Conservation (phyloP, 2,113 vertebrate species). For the Hemichromis elongatus region DNA sequence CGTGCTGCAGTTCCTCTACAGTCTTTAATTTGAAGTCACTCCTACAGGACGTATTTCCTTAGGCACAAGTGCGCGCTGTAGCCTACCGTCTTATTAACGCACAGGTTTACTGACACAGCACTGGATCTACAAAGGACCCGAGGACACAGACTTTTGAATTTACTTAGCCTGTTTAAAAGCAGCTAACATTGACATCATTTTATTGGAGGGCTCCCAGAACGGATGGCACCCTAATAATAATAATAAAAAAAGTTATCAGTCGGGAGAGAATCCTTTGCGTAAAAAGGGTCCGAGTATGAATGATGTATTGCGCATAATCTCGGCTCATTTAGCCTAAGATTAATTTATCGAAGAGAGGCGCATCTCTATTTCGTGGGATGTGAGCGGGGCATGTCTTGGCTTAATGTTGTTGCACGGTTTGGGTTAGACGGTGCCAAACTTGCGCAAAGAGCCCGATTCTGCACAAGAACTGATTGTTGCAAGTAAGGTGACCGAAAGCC, state of each 20-base stretch:
- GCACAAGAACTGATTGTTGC: neutral
- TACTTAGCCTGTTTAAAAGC: neutral
- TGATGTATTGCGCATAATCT: conserved; percentile 56
- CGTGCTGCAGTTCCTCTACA: conserved; percentile 31
- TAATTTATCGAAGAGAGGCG: conserved; percentile 15
- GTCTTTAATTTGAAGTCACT: conserved; percentile 28
- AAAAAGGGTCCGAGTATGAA: neutral
- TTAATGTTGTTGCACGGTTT: conserved; percentile 12
- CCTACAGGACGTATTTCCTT: neutral
- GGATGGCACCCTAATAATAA: neutral
- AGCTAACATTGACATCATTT: neutral
- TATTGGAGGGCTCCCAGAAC: neutral
- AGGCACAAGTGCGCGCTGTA: conserved; percentile 1
- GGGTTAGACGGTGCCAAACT: conserved; percentile 22
- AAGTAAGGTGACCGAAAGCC: neutral
- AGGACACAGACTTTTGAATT: neutral
- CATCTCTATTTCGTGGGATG: conserved; percentile 33
- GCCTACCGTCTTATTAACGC: neutral
- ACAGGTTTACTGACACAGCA: neutral
- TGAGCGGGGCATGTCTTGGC: neutral
- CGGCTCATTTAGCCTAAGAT: neutral
- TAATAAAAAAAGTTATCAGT: conserved; percentile 25
- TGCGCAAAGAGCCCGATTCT: conserved; percentile 34
- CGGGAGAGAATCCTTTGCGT: conserved; percentile 11
- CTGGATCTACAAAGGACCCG: conserved; percentile 6